phyloP scores from a whole-genome alignment of 2,797 vertebrate genomes.

The Clarias laeviceps region DNA sequence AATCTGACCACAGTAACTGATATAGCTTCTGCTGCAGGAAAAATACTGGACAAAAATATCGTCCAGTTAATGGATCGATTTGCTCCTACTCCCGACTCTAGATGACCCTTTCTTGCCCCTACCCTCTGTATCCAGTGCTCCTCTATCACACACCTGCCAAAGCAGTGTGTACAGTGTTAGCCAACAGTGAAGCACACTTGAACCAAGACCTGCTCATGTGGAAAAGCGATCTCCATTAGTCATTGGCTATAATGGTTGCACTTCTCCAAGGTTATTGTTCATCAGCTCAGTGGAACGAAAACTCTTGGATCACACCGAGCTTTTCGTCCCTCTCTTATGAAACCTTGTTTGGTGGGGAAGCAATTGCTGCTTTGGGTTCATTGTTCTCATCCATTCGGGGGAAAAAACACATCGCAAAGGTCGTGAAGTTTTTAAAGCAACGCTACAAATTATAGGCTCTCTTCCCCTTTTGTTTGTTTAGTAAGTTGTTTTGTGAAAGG shows the following conservation, averaged over 20 bases:
- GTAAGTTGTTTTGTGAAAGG: constrained; percentile 29
- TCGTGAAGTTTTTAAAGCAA: constrained; percentile 34
- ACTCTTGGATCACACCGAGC: constrained; percentile 21
- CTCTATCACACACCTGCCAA: constrained; percentile 42
- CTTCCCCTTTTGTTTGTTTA: constrained; percentile 36
- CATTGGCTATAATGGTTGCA: constrained; percentile 45
- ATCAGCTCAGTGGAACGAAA: constrained; percentile 45
- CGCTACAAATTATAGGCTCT: constrained; percentile 31
- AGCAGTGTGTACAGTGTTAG: constrained; percentile 29
- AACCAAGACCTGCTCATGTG: constrained; percentile 48
- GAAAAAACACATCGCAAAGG: constrained; percentile 28
- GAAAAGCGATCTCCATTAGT: constrained; percentile 56
- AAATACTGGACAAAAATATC: neutral
- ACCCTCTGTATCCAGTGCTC: constrained; percentile 15
- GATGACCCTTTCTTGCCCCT: neutral
- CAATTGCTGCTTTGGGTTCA: constrained; percentile 30
- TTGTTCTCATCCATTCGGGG: constrained; percentile 36
- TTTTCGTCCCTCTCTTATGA: constrained; percentile 38
- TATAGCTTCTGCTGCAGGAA: neutral
- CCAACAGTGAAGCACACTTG: constrained; percentile 47
- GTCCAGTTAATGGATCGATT: neutral
- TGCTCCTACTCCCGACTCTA: neutral
- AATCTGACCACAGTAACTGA: neutral
- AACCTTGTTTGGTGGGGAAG: constrained; percentile 39
- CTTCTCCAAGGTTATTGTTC: constrained; percentile 47